Evolutionary conservation across 2,113 vertebrate genomes (phyloP).

Genomic region (Callospermophilus lateralis): DNA sequence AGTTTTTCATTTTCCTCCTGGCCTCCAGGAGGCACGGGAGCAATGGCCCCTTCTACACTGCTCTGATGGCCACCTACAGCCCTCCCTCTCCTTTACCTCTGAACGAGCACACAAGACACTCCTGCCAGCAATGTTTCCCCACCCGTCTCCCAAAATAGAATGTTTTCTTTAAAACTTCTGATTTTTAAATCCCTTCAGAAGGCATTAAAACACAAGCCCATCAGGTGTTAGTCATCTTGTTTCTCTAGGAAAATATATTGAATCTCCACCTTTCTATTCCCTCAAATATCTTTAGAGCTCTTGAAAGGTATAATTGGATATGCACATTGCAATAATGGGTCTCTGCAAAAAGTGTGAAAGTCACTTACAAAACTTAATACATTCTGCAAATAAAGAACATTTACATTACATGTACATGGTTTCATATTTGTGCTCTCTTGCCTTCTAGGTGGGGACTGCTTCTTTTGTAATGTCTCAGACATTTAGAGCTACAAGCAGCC

Average conservation of each 20-base stretch:
- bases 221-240: background rate
- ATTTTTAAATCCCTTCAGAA: constrained; percentile 31
- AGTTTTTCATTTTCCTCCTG: background rate
- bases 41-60: too few species aligned
- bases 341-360: background rate
- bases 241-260: constrained; percentile 44
- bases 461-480: background rate
- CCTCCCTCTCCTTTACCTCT: background rate
- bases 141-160: background rate
- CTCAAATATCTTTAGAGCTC: background rate
- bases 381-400: background rate
- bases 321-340: background rate
- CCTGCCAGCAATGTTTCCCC: background rate
- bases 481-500: background rate
- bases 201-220: constrained; percentile 12
- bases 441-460: background rate
- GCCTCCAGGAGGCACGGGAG: background rate
- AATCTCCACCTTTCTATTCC: background rate
- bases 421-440: background rate
- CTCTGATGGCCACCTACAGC: too few species aligned
- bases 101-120: background rate
- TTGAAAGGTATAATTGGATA: background rate
- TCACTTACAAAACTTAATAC: background rate
- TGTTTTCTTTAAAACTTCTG: constrained; percentile 17
- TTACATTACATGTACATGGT: background rate